Conservation (phyloP, 2,888 invertebrate species). For the Dynastes grantii region DNA sequence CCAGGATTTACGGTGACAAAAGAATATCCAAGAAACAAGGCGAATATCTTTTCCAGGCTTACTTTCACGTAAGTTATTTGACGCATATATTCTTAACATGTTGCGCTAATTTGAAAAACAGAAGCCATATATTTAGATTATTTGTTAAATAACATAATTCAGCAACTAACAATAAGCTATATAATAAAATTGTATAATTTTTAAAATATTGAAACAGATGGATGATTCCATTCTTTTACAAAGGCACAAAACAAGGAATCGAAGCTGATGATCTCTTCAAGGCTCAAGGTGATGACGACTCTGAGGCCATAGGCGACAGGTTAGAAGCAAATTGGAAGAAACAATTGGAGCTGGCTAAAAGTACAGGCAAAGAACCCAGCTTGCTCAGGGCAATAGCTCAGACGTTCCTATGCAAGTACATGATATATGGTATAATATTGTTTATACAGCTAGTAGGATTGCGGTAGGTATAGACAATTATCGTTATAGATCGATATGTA, state of each 20-base stretch:
- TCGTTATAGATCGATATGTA: background rate
- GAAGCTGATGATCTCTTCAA: conserved; percentile 78
- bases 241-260: conserved; percentile 76
- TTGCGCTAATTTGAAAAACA: no score
- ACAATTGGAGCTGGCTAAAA: conserved; percentile 74
- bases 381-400: conserved; percentile 74
- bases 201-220: conserved; percentile 61
- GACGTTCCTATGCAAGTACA: conserved; percentile 75
- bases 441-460: conserved; percentile 73
- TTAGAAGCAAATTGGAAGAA: conserved; percentile 77
- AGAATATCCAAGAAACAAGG: conserved; percentile 75
- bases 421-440: conserved; percentile 74
- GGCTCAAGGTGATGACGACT: conserved; percentile 75
- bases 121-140: background rate
- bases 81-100: background rate
- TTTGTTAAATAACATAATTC: background rate
- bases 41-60: conserved; percentile 76
- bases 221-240: conserved; percentile 68
- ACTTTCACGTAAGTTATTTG: conserved; percentile 60
- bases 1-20: conserved; percentile 58
- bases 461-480: conserved; percentile 69
- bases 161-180: background rate
- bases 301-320: conserved; percentile 76
- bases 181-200: no score
- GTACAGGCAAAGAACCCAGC: conserved; percentile 74